phyloP scores from a whole-genome alignment of 2,113 vertebrate genomes.

The Platichthys stellatus region DNA sequence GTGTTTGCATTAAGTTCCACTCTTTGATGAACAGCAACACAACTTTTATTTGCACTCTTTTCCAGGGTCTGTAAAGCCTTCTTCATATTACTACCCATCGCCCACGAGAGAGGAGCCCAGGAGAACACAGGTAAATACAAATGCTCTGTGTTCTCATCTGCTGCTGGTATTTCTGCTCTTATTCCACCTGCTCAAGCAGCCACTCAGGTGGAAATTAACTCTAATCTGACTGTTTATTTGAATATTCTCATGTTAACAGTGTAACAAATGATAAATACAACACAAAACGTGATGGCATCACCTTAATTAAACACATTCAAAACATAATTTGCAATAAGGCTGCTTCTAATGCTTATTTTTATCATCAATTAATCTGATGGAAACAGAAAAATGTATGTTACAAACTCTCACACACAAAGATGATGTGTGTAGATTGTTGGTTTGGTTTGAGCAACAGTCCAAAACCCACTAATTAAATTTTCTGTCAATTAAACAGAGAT shows the following conservation, averaged over 20 bases:
- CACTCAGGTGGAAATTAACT: too few relatives aligned
- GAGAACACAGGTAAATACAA: constrained; percentile 90
- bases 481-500: too few relatives aligned
- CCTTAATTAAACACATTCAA: too few relatives aligned
- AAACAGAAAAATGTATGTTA: background rate
- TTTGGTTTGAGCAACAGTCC: too few relatives aligned
- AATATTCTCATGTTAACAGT: too few relatives aligned
- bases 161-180: background rate
- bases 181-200: background rate
- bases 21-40: constrained; percentile 7
- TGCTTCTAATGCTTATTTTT: background rate
- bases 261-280: too few relatives aligned
- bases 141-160: background rate
- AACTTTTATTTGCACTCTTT: constrained; percentile 21
- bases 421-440: too few relatives aligned
- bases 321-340: too few relatives aligned
- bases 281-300: too few relatives aligned
- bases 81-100: constrained; percentile 96
- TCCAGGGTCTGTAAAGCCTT: constrained; percentile 93
- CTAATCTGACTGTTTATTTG: too few relatives aligned
- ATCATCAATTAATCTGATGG: too few relatives aligned
- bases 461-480: too few relatives aligned
- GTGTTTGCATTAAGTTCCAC: constrained; percentile 16
- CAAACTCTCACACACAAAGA: background rate
- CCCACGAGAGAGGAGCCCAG: constrained; percentile 93